Percentiles rank a stretch among this genome's conserved stretches.
Evolutionary conservation across 2,888 invertebrate genomes (phyloP).

Genomic region (Archips xylosteana): DNA sequence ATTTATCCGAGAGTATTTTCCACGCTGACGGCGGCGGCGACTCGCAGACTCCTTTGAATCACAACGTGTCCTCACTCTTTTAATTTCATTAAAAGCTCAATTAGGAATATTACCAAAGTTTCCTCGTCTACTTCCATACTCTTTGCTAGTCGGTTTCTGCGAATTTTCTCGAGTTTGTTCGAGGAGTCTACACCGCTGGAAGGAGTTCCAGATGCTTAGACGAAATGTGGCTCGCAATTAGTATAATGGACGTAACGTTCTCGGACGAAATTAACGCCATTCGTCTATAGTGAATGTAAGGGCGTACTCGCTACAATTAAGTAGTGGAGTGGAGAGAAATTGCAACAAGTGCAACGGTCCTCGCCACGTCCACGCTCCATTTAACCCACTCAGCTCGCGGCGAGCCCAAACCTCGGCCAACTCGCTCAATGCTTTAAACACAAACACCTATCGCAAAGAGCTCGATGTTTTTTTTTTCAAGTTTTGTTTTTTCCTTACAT

Average conservation of each 20-base stretch:
- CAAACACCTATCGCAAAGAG: conserved; percentile 58
- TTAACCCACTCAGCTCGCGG: conserved; percentile 75
- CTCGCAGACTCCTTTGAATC: conserved; percentile 65
- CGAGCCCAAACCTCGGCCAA: conserved; percentile 57
- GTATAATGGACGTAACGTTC: conserved; percentile 82
- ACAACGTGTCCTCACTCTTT: conserved; percentile 78
- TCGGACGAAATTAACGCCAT: conserved; percentile 75
- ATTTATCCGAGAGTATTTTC: conserved; percentile 82
- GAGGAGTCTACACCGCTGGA: conserved; percentile 68
- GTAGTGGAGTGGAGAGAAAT: conserved; percentile 75
- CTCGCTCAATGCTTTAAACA: conserved; percentile 54
- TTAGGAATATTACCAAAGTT: conserved; percentile 81
- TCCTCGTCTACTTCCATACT: conserved; percentile 76
- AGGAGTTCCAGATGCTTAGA: conserved; percentile 80
- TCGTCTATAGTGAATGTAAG: conserved; percentile 75
- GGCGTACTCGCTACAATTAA: conserved; percentile 77
- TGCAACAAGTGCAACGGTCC: conserved; percentile 81
- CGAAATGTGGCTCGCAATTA: conserved; percentile 84
- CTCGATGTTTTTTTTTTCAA: background rate
- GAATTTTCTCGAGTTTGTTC: conserved; percentile 78
- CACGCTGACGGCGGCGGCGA: conserved; percentile 63
- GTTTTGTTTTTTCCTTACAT: conserved; percentile 3
- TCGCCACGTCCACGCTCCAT: conserved; percentile 75
- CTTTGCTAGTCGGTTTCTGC: conserved; percentile 74
- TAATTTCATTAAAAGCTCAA: conserved; percentile 85